Base-by-base conservation (phyloP, 2,797 vertebrate genomes). In the Typhlichthys subterraneus region DNA sequence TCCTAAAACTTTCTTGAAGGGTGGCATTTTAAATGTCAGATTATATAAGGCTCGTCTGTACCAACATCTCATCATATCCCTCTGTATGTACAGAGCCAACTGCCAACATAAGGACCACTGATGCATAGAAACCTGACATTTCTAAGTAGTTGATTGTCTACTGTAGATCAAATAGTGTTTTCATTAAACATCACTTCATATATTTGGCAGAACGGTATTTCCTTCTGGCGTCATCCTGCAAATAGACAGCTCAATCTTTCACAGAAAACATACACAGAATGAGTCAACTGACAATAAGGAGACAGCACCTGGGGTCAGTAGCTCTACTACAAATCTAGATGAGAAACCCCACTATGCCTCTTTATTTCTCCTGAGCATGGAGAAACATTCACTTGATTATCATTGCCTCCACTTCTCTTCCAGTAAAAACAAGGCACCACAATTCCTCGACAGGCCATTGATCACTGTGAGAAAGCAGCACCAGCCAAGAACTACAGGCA, bases 371-470 rank as follows among this genome's bases (percentile, higher is more conserved):
- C 47, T 46, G 42, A 71, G 51, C 51, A 53, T 13, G 47, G 53
- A 69, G 68, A 67, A 60, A 65, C 63, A 57, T 69, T 65, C 1
- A 70, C 23, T 23, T 23, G 70, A 66, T 70, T 57, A 68, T 81
- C 50, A 63, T 29, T 59, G 23, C 23, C 56, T 50, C 51, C 54
- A 52, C 59, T 52, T 76, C 48, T 65, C 57, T 55, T 67, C 38
- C 38, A 45, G 29, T 23, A 45, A 63, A 62, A 17, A 23, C 76
- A 23, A 75, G 57, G 55, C 66, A 38, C 59, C 33, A 63, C 12
- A 62, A 67, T 51, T 57, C 56, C 57, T 52, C 5, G 23, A 48
- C 48, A 52, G 49, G 46, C 9, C 56, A 62, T 57, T 8, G 71
- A 67, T 76, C 77, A 55, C 1, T 67, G 71, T 14, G 19, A 33